phyloP scores from a whole-genome alignment of 2,888 invertebrate genomes.

The Liodrosophila aerea region DNA sequence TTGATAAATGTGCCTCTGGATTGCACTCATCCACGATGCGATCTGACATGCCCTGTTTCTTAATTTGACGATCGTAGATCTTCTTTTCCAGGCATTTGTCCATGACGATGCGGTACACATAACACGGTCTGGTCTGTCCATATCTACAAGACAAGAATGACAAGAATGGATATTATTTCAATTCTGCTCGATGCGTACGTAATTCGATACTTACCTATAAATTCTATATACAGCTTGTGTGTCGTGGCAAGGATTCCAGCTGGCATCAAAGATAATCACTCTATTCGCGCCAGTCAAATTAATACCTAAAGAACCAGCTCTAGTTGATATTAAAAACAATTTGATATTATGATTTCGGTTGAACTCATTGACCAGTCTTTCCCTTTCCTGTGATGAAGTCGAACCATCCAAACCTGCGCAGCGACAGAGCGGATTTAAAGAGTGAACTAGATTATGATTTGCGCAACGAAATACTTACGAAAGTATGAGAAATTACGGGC shows the following conservation, averaged over 20 bases:
- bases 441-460: too few relatives aligned
- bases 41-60: slow-evolving; percentile 99
- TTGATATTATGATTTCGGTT: slow-evolving; percentile 93
- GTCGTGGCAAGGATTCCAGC: slow-evolving; percentile 99
- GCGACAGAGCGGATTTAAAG: neutral
- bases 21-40: slow-evolving; percentile 99
- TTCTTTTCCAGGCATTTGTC: slow-evolving; percentile 98
- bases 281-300: slow-evolving; percentile 98
- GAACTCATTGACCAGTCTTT: slow-evolving; percentile 97
- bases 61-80: slow-evolving; percentile 98
- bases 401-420: slow-evolving; percentile 94
- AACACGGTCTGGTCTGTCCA: slow-evolving; percentile 96
- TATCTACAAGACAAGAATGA: slow-evolving; percentile 86
- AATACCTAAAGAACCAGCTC: slow-evolving; percentile 97
- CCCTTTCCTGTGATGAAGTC: slow-evolving; percentile 95
- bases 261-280: slow-evolving; percentile 98
- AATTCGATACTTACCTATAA: slow-evolving; percentile 84
- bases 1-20: slow-evolving; percentile 95
- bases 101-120: slow-evolving; percentile 97
- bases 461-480: slow-evolving; percentile 87
- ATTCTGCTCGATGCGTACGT: neutral
- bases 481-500: slow-evolving; percentile 93
- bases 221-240: slow-evolving; percentile 98
- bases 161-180: neutral
- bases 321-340: slow-evolving; percentile 97